Conservation (phyloP, 2,888 invertebrate genomes). For the Cataglyphis altisquamis region DNA sequence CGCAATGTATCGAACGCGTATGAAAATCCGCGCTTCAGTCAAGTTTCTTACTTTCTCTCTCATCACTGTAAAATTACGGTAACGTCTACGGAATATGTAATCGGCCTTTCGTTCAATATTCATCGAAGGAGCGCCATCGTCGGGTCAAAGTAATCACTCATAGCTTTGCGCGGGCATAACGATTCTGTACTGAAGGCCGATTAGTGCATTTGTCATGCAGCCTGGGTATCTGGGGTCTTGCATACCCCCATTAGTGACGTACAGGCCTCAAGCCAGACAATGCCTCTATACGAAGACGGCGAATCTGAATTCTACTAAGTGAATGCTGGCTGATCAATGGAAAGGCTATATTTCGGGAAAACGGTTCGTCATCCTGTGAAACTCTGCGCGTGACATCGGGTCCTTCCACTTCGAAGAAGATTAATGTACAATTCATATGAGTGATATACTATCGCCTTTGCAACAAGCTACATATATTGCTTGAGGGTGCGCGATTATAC, state of each 20-base stretch:
- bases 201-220: slow-evolving; percentile 81
- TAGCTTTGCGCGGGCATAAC: slow-evolving; percentile 62
- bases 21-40: slow-evolving; percentile 1
- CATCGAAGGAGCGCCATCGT: slow-evolving; percentile 59
- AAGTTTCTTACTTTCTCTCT: slow-evolving; percentile 47
- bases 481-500: not conserved
- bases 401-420: slow-evolving; percentile 71
- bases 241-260: slow-evolving; percentile 74
- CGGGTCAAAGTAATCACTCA: slow-evolving; percentile 75
- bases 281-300: slow-evolving; percentile 74
- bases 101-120: slow-evolving; percentile 72
- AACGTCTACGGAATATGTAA: slow-evolving; percentile 69
- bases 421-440: slow-evolving; percentile 68
- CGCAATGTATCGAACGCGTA: not conserved
- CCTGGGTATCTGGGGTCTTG: slow-evolving; percentile 71
- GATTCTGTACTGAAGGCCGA: slow-evolving; percentile 76
- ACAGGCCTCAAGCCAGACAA: slow-evolving; percentile 68
- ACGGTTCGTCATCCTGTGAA: slow-evolving; percentile 76
- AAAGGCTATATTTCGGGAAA: slow-evolving; percentile 75
- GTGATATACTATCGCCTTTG: slow-evolving; percentile 53
- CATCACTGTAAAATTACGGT: slow-evolving; percentile 50
- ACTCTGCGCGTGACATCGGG: slow-evolving; percentile 73
- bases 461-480: slow-evolving; percentile 36
- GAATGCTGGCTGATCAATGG: slow-evolving; percentile 76
- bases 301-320: slow-evolving; percentile 71